Conservation (phyloP, 2,888 invertebrate genomes). For the Stenchaetothrips biformis region DNA sequence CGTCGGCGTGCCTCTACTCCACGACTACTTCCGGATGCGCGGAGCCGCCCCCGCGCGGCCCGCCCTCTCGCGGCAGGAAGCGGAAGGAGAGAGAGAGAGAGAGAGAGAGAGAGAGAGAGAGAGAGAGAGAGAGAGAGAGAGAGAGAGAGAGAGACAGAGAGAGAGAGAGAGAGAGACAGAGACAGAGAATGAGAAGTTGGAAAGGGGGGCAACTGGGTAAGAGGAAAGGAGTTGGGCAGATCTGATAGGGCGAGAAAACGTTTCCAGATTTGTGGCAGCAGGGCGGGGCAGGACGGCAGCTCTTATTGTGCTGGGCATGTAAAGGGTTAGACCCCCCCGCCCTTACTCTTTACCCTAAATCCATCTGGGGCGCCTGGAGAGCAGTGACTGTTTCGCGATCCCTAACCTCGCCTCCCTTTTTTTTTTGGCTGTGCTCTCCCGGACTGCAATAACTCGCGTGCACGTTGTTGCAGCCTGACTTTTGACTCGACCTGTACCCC, state of each 20-base stretch:
- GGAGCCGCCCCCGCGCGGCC: no score
- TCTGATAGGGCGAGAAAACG: constrained; percentile 14
- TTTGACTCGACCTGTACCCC: neutral
- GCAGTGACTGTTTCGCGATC: no score
- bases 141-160: constrained; percentile 18
- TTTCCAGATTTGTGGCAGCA: constrained; percentile 3
- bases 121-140: constrained; percentile 13
- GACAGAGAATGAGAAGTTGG: neutral
- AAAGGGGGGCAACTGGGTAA: no score
- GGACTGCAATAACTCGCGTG: no score
- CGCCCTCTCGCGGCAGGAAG: neutral
- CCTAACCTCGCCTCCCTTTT: no score
- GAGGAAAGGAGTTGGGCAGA: neutral
- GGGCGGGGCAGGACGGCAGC: neutral
- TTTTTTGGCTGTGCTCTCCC: no score
- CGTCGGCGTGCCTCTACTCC: no score
- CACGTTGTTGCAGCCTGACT: neutral
- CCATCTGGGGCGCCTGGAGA: no score
- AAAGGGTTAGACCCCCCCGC: neutral
- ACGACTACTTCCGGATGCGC: no score
- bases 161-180: constrained; percentile 2
- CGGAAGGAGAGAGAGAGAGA: neutral
- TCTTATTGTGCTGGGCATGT: neutral
- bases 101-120: constrained; percentile 5
- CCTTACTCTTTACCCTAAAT: no score